These are phyloP conservation scores for Plagiodera versicolora DNA, from an alignment of 2,888 invertebrate species.

Conservation along the genomic window DNA sequence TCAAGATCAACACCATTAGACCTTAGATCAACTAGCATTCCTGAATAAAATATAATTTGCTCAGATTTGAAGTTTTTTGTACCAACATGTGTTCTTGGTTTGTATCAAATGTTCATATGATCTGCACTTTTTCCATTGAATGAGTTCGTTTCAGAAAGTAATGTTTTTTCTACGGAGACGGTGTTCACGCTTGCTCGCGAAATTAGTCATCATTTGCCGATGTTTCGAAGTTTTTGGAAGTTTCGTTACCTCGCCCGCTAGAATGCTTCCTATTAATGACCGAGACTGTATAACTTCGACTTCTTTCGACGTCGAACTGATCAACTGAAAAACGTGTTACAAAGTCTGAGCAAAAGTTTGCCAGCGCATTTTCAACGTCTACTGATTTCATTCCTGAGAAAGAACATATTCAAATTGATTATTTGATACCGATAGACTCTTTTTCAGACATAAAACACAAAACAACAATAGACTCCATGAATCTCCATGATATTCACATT, in stretches of 20 bases:
- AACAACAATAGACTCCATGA: too few species aligned
- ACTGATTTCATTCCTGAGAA: not conserved
- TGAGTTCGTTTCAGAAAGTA: conserved; percentile 8
- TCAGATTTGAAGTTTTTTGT: too few species aligned
- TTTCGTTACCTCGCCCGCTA: conserved; percentile 11
- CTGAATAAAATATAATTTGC: too few species aligned
- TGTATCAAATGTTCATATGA: too few species aligned
- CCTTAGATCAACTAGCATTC: too few species aligned
- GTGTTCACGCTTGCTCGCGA: conserved; percentile 15
- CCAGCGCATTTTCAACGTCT: not conserved
- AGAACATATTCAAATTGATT: too few species aligned
- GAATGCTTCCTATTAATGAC: not conserved
- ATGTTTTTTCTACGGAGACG: conserved; percentile 12
- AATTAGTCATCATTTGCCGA: conserved; percentile 26
- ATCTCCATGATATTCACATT: too few species aligned
- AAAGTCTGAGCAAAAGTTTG: not conserved
- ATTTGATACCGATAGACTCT: too few species aligned
- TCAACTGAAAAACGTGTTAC: not conserved
- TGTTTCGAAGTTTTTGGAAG: conserved; percentile 23
- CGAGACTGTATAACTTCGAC: not conserved
- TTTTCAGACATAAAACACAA: too few species aligned
- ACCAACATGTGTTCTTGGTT: too few species aligned
- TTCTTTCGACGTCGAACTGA: not conserved
- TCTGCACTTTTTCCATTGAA: not conserved
- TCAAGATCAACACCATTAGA: too few species aligned